These are phyloP conservation scores for Cephus rjabovi DNA, from an alignment of 2,888 invertebrate genomes.

Conservation along the genomic window DNA sequence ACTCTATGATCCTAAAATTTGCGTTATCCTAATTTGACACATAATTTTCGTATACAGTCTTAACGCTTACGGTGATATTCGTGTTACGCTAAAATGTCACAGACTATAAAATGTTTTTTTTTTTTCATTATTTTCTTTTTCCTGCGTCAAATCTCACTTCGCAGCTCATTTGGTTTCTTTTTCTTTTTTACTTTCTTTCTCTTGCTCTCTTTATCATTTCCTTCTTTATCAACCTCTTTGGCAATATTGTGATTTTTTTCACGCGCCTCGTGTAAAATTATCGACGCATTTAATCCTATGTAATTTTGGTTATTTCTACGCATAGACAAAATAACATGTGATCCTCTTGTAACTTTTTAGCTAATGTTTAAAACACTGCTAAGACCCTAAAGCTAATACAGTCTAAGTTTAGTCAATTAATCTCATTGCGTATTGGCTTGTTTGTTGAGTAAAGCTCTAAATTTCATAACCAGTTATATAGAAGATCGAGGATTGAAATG, in stretches of 20 bases:
- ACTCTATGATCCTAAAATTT: conserved; percentile 15
- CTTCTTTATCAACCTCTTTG: conserved; percentile 3
- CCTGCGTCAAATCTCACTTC: not conserved
- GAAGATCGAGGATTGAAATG: not conserved
- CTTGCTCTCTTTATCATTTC: not conserved
- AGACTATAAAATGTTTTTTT: conserved; percentile 3
- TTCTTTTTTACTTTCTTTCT: not conserved
- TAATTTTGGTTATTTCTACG: conserved; percentile 14
- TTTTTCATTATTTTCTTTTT: not conserved
- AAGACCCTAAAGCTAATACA: conserved; percentile 12
- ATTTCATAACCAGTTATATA: not conserved
- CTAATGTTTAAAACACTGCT: conserved; percentile 16
- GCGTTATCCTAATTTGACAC: conserved; percentile 54
- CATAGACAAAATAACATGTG: conserved; percentile 25
- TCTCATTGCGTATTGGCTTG: conserved; percentile 10
- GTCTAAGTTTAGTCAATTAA: conserved; percentile 13
- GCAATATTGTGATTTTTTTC: conserved; percentile 12
- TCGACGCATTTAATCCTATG: conserved; percentile 6
- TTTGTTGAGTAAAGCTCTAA: not conserved
- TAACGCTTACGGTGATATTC: conserved; percentile 48
- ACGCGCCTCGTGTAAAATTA: conserved; percentile 10
- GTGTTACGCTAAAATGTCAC: conserved; percentile 47
- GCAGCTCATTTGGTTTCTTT: not conserved
- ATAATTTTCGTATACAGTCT: conserved; percentile 58
- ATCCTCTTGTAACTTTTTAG: conserved; percentile 12